Evolutionary conservation across 2,797 vertebrate species (phyloP).

Genomic region (Onychomys leucogaster): DNA sequence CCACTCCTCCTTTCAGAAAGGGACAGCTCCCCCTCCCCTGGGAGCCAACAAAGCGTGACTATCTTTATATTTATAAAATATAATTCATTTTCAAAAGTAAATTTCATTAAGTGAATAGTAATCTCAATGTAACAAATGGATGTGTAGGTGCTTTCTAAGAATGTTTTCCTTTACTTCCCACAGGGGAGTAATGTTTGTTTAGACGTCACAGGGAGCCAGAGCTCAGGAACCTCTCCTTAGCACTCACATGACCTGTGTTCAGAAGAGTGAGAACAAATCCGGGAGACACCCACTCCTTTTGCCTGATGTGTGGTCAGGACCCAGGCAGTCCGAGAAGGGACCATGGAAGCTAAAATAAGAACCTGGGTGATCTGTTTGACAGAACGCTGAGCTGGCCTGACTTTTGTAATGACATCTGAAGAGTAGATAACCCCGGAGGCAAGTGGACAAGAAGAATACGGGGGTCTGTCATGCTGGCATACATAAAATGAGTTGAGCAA

Average conservation of each 20-base stretch:
- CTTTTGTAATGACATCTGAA: constrained; percentile 75
- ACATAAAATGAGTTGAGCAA: constrained; percentile 2
- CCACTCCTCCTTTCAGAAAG: background rate
- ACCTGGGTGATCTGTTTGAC: background rate
- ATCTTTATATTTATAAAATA: background rate
- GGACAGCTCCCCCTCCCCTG: background rate
- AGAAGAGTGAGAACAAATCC: background rate
- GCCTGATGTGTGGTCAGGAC: background rate
- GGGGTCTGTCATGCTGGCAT: background rate
- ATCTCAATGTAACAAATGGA: constrained; percentile 26
- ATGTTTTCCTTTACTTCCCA: constrained; percentile 36
- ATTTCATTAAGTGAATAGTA: constrained; percentile 33
- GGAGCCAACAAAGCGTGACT: background rate
- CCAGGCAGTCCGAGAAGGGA: background rate
- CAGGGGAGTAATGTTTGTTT: constrained; percentile 18
- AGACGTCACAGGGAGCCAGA: constrained; percentile 61
- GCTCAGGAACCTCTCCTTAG: background rate
- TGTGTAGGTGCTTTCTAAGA: constrained; percentile 63
- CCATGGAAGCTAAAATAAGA: constrained; percentile 49
- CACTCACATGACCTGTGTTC: constrained; percentile 41
- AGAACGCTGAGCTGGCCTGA: constrained; percentile 58
- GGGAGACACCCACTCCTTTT: background rate
- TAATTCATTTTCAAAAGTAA: constrained; percentile 53
- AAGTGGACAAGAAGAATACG: constrained; percentile 10
- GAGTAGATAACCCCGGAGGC: constrained; percentile 53